Conservation (phyloP, 2,797 vertebrate genomes). For the Sebastes ruberrimus region DNA sequence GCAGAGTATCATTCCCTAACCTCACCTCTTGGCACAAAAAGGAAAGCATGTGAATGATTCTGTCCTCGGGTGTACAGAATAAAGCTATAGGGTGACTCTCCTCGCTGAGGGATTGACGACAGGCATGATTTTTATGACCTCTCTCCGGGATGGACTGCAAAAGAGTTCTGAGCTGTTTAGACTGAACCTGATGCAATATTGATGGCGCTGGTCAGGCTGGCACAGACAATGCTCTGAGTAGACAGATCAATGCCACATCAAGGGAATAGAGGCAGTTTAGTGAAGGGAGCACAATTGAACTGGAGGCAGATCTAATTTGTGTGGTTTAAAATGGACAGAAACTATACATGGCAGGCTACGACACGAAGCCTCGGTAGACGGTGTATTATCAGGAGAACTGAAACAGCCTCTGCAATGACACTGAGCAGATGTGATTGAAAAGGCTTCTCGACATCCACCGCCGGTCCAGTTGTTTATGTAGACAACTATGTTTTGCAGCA, state of each 20-base stretch:
- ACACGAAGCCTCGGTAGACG: neutral
- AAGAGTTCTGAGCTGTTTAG: conserved; percentile 68
- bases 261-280: conserved; percentile 60
- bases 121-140: conserved; percentile 49
- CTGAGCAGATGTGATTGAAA: neutral
- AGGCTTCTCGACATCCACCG: neutral
- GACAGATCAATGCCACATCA: conserved; percentile 76
- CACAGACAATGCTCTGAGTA: conserved; percentile 56
- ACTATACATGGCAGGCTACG: neutral
- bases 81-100: conserved; percentile 32
- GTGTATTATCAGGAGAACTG: neutral
- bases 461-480: neutral
- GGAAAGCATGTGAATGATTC: conserved; percentile 1
- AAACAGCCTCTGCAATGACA: neutral
- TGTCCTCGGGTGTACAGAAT: neutral
- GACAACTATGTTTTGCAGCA: neutral
- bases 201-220: conserved; percentile 65
- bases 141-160: conserved; percentile 49
- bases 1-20: conserved; percentile 14
- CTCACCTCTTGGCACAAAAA: conserved; percentile 11
- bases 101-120: conserved; percentile 49
- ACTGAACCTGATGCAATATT: conserved; percentile 75
- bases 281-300: conserved; percentile 40
- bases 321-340: conserved; percentile 31
- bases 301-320: conserved; percentile 38